These are phyloP conservation scores for Leptinotarsa undecemlineata DNA, from an alignment of 1,140 invertebrate genomes.

Conservation along the genomic window DNA sequence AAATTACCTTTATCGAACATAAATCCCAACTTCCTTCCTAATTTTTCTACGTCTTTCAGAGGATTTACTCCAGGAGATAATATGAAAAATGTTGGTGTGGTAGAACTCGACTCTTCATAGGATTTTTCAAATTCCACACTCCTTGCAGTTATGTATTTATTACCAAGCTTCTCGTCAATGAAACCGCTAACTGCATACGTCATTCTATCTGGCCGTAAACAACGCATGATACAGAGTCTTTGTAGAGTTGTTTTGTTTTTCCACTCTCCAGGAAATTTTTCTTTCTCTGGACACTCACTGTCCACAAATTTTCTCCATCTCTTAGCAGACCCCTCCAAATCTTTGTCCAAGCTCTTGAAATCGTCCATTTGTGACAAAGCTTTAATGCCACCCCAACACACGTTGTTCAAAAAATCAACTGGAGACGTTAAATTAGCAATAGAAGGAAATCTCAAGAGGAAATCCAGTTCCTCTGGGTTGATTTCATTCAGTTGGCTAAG, in stretches of 20 bases:
- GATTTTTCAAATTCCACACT: slow-evolving; percentile 82
- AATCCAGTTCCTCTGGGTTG: slow-evolving; percentile 77
- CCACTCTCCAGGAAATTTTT: slow-evolving; percentile 95
- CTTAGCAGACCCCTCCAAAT: slow-evolving; percentile 90
- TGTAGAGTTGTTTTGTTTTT: slow-evolving; percentile 90
- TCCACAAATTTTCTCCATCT: slow-evolving; percentile 88
- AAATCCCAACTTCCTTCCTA: slow-evolving; percentile 81
- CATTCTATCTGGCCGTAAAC: slow-evolving; percentile 89
- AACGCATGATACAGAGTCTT: slow-evolving; percentile 88
- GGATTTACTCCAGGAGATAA: slow-evolving; percentile 94
- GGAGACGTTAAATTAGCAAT: slow-evolving; percentile 71
- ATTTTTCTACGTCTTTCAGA: slow-evolving; percentile 83
- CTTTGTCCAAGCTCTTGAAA: slow-evolving; percentile 86
- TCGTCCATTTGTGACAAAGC: slow-evolving; percentile 76
- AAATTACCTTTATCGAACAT: slow-evolving; percentile 81
- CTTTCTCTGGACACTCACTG: slow-evolving; percentile 87
- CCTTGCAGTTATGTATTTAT: slow-evolving; percentile 79
- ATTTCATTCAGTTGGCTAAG: slow-evolving; percentile 71
- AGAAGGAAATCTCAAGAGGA: slow-evolving; percentile 80
- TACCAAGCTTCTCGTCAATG: slow-evolving; percentile 84
- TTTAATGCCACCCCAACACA: slow-evolving; percentile 86
- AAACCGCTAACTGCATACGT: slow-evolving; percentile 75
- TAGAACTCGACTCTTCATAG: slow-evolving; percentile 81
- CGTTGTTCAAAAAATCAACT: slow-evolving; percentile 82
- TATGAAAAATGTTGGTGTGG: slow-evolving; percentile 92